These are phyloP conservation scores for Actinostola sp. DNA, from an alignment of 92 coral and sea anemone species.

Conservation along the genomic window DNA sequence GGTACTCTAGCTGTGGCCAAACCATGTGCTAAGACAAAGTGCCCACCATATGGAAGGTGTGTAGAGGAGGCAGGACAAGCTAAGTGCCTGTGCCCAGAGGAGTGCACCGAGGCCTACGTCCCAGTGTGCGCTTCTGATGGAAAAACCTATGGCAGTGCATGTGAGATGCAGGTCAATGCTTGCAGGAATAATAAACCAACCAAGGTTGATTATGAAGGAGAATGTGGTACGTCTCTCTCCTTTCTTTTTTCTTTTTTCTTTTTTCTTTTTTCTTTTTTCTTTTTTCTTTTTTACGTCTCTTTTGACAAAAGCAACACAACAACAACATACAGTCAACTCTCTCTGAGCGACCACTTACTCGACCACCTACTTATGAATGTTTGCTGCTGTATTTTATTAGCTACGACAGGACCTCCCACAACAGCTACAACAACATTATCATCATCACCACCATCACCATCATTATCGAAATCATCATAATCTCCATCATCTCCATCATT, in stretches of 20 bases:
- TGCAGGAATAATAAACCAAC: conserved; percentile 55
- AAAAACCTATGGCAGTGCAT: conserved; percentile 68
- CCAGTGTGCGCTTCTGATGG: conserved; percentile 89
- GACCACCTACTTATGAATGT: no score
- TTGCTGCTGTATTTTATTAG: no score
- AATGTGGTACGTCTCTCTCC: conserved; percentile 63
- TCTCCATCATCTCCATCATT: background rate
- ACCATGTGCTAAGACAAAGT: background rate
- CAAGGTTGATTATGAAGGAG: conserved; percentile 42
- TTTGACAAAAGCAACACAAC: background rate
- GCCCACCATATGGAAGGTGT: conserved; percentile 46
- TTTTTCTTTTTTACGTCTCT: background rate
- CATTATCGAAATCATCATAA: background rate
- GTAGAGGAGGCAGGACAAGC: conserved; percentile 71
- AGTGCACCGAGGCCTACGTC: conserved; percentile 52
- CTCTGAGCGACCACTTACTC: no score
- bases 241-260: background rate
- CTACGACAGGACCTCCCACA: no score
- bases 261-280: background rate
- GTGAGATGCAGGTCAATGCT: conserved; percentile 67
- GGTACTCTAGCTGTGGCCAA: background rate
- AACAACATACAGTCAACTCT: background rate
- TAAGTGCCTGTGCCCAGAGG: conserved; percentile 60
- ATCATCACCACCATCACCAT: conserved; percentile 2
- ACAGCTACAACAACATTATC: background rate